Base-by-base conservation (phyloP, 2,888 invertebrate genomes). In the Eupithecia tripunctaria region DNA sequence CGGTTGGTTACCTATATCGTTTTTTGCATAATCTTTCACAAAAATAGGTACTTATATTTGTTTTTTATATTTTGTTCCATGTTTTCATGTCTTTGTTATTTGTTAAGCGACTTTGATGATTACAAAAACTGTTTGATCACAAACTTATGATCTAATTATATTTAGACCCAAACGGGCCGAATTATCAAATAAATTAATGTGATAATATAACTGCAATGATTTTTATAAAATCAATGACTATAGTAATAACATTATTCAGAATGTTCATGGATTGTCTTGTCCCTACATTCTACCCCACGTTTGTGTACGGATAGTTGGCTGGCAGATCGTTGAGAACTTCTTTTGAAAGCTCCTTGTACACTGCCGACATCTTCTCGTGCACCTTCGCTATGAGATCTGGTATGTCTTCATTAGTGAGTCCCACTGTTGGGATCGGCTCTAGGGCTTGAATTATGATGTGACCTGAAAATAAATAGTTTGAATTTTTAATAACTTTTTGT, bases 371-470 rank as follows among this genome's bases (percentile, higher is more conserved):
- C 70, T 86, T 82, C 12, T 87, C 84, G 62, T 91, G 90, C 0
- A 94, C 89, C 41, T 85, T 88, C 29, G 89, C 84, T 43, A 92
- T 91, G 25, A 95, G 87, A 21, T 91, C 89, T 0, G 93, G 92
- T 1, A 95, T 86, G 76, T 95, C 95, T 0, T 92, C 88, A 69
- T 84, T 80, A 0, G 89, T 89, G 8, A 95, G 84, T 5, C 95
- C 94, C 36, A 81, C 81, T 0, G 95, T 95, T 3, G 94, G 86
- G 47, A 95, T 88, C 1, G 95, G 93, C 66, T 95, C 93, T 69
- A 95, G 82, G 67, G 94, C 92, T 76, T 94, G 92, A 41, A 95
- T 90, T 38, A 95, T 85, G n/a, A 95, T 88, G 75, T 93, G 94
- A 68, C 95, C 95, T 95, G 86, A 64, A 88, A n/a, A 88, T 63